Conservation (phyloP, 64 coral and sea anemone genomes). For the Porites lutea region DNA sequence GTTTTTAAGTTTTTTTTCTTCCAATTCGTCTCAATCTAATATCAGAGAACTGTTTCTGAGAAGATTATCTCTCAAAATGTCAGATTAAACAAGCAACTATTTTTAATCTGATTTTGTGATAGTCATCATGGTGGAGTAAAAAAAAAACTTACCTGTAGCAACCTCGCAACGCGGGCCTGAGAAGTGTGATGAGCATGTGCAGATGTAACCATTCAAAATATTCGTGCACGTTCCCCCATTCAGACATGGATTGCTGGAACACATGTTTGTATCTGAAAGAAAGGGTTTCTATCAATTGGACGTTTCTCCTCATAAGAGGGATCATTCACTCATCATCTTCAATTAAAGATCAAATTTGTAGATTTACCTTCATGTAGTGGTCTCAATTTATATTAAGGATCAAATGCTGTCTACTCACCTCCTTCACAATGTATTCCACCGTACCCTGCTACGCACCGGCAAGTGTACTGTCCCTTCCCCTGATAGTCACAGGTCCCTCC, state of each 20-base stretch:
- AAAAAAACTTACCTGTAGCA: background rate
- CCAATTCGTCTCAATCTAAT: too few species aligned
- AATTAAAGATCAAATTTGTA: background rate
- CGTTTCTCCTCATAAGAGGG: too few species aligned
- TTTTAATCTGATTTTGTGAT: too few species aligned
- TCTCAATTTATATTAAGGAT: background rate
- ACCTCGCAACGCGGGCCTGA: conserved; percentile 4
- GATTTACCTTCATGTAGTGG: background rate
- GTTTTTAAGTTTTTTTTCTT: too few species aligned
- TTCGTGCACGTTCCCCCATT: conserved; percentile 15
- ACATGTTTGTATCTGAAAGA: background rate
- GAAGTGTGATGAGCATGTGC: background rate
- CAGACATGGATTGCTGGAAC: conserved; percentile 23
- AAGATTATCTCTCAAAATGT: too few species aligned
- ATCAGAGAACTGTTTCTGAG: too few species aligned
- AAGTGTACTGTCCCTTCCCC: conserved; percentile 11
- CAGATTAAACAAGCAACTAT: too few species aligned
- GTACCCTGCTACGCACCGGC: conserved; percentile 17
- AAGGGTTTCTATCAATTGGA: too few species aligned
- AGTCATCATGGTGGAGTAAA: too few species aligned
- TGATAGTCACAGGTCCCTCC: conserved; percentile 39
- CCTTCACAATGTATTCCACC: conserved; percentile 37
- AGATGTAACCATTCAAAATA: background rate
- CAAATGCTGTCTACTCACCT: background rate
- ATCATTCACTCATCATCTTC: background rate